Conservation (phyloP, 1,140 invertebrate species). For the Arion vulgaris region DNA sequence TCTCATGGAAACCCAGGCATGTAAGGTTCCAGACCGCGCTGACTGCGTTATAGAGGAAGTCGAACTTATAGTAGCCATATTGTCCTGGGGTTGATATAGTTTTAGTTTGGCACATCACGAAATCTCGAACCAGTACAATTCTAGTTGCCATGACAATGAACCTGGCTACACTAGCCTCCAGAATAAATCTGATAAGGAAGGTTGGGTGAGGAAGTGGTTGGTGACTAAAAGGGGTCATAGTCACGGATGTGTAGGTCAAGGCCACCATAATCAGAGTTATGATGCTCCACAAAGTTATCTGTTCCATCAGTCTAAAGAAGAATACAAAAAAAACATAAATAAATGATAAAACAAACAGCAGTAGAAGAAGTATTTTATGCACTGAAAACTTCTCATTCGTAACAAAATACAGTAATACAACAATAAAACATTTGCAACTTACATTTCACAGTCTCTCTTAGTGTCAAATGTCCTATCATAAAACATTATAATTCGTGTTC, state of each 20-base stretch:
- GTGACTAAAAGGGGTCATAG: slow-evolving; percentile 6
- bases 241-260: slow-evolving; percentile 8
- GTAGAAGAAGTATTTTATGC: no score
- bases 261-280: not conserved
- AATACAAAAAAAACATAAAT: not conserved
- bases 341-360: no score
- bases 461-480: no score
- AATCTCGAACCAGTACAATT: slow-evolving; percentile 8
- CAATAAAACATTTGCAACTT: no score
- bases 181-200: slow-evolving; percentile 17
- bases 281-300: slow-evolving; percentile 1
- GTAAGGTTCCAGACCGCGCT: not conserved
- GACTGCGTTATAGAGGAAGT: slow-evolving; percentile 4
- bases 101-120: not conserved
- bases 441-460: no score
- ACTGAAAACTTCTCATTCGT: no score
- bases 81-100: not conserved
- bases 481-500: no score
- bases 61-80: not conserved
- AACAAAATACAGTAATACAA: no score
- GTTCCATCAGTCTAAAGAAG: not conserved
- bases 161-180: not conserved
- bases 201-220: slow-evolving; percentile 13
- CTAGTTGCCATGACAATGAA: not conserved
- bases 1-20: slow-evolving; percentile 10